These are phyloP conservation scores for Leptodactylus fallax DNA, from an alignment of 2,797 vertebrate genomes.

Conservation along the genomic window DNA sequence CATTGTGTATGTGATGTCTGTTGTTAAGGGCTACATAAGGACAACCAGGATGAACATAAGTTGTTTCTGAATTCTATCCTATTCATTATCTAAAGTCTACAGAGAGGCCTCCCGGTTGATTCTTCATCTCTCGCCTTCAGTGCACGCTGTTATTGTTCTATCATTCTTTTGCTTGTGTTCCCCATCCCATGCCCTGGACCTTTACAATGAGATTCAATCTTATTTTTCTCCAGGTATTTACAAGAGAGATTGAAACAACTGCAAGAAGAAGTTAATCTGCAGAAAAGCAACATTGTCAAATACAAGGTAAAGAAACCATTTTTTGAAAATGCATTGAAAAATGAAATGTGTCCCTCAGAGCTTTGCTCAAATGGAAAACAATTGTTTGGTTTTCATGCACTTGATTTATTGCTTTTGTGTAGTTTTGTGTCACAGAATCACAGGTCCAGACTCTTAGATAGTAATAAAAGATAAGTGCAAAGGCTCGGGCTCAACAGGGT, in stretches of 20 bases:
- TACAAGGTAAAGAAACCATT: conserved; percentile 87
- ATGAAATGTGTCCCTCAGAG: conserved; percentile 16
- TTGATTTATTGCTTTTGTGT: conserved; percentile 30
- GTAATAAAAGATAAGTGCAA: not conserved
- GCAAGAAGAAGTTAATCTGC: conserved; percentile 91
- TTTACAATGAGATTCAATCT: conserved; percentile 59
- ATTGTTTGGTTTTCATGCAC: not conserved
- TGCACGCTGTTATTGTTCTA: not conserved
- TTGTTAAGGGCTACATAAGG: not conserved
- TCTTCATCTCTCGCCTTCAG: not conserved
- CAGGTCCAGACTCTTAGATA: not conserved
- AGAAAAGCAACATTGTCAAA: conserved; percentile 92
- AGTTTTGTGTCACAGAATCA: not conserved
- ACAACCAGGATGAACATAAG: not conserved
- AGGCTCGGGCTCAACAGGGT: not conserved
- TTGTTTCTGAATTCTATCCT: not conserved
- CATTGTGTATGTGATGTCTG: not conserved
- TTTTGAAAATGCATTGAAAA: conserved; percentile 15
- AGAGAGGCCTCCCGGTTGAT: not conserved
- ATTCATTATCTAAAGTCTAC: conserved; percentile 9
- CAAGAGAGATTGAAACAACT: conserved; percentile 92
- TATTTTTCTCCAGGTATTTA: conserved; percentile 85
- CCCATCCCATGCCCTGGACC: not conserved
- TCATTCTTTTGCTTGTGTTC: not conserved
- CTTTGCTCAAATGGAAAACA: not conserved